Evolutionary conservation across 2,888 invertebrate species (phyloP), one percentile per base, ranked within the genome.

Genomic region (Omphaloscelis lunosa): DNA sequence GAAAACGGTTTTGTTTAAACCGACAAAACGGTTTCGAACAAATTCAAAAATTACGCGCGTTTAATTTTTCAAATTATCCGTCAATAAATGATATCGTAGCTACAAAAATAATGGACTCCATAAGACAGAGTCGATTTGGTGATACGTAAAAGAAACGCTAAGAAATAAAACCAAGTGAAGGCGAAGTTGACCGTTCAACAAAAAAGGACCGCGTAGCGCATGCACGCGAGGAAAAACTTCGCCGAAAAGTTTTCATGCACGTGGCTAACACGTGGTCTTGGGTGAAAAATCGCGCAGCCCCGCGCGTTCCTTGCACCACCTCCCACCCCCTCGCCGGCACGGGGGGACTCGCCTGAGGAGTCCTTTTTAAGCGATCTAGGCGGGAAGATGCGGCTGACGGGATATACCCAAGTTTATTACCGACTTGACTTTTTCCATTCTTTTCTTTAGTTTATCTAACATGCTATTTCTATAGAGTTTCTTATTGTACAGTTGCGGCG

Each of bases 251-350:
- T 95, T 93, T 84, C 91, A 93, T 92, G 93, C 96, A 96, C 95
- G 95, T 95, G 96, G 90, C 91, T 86, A 92, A 92, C 96, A 96
- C 96, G 96, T 96, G 96, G 95, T 95, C 95, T 95, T 94, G 94
- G 92, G 93, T 92, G 94, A 96, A 96, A 96, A 96, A 95, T 95
- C 93, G 95, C 95, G 93, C 95, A 93, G 93, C 90, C 92, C 94
- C 93, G 91, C 92, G 92, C 92, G 89, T 90, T 92, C 92, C 92
- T 92, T 91, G 89, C 92, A 88, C 86, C 88, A 87, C 89, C 90
- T 89, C 90, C 89, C 90, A 87, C 88, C 88, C 87, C 81, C 79
- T 77, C 85, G 84, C 73, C 71, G 79, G 78, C 79, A 53, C 83
- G 81, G 58, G 71, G 78, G 77, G 71, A 80, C 79, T 80, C 89